Percentiles rank a stretch among this genome's conserved stretches.
phyloP scores from a whole-genome alignment of 2,797 vertebrate genomes.

The Dendrocincla tyrannina region DNA sequence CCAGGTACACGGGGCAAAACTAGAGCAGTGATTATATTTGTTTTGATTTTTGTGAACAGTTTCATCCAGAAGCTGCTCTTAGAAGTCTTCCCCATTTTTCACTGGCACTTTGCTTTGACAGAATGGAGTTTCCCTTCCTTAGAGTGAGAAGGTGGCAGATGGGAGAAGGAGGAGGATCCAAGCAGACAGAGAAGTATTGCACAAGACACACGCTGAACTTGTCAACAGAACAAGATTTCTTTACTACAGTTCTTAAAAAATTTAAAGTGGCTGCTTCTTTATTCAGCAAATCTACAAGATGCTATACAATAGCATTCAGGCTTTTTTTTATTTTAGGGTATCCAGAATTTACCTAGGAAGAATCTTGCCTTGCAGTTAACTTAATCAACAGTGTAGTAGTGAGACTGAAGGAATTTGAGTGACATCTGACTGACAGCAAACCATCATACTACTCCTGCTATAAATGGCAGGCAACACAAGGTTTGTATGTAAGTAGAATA shows the following conservation, averaged over 20 bases:
- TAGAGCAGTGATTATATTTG: neutral
- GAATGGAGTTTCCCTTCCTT: conserved; percentile 47
- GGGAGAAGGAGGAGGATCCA: conserved; percentile 53
- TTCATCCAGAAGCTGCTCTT: neutral
- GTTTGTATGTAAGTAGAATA: neutral
- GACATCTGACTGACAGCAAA: conserved; percentile 13
- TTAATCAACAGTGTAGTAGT: neutral
- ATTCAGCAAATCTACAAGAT: neutral
- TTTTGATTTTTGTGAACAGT: neutral
- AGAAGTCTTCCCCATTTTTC: conserved; percentile 26
- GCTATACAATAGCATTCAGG: neutral
- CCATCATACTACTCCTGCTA: neutral
- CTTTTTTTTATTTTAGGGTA: neutral
- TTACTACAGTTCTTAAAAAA: conserved; percentile 56
- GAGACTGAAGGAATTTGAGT: neutral
- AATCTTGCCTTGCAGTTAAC: neutral
- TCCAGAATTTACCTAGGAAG: neutral
- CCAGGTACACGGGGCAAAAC: neutral
- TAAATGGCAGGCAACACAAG: neutral
- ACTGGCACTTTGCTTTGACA: conserved; percentile 45
- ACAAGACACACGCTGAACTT: conserved; percentile 44
- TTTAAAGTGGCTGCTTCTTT: neutral
- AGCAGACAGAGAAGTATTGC: conserved; percentile 41
- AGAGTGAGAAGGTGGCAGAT: conserved; percentile 56
- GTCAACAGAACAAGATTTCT: conserved; percentile 67